Base-by-base conservation (phyloP, 2,888 invertebrate genomes). In the Ectemnius continuus region DNA sequence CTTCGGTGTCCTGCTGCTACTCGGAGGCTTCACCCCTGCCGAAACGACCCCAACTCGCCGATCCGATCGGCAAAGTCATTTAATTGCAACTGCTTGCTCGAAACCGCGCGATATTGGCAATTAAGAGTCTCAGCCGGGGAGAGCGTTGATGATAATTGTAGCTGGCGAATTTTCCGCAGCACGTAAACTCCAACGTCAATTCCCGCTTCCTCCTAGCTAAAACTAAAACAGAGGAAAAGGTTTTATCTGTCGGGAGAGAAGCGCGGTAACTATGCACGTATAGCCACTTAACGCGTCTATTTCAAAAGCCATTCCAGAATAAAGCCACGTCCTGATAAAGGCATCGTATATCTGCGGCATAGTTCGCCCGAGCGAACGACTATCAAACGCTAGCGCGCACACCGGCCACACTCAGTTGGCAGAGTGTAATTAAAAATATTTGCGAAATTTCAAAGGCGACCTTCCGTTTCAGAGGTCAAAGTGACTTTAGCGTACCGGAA, bases 361-460 rank as follows among this genome's bases (percentile, higher is more conserved):
- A 6, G 36, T 36, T 36, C 36, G 36, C 36, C 11, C n/a, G 52
- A 16, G 52, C 52, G 11, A 52, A 14, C 52, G 52, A 52, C 52
- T 16, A n/a, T 52, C 52, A 52, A 16, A 36, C 36, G 36, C 36
- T 0, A 36, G 36, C 4, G 36, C 8, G 8, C 36, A 11, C 36
- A 11, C 8, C 36, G n/a, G n/a, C 36, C 36, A 8, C 36, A 36
- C 4, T 36, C 52, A 4, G n/a, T 14, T 52, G n/a, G 16, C 47
- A n/a, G 61, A 23, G 16, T 57, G 70, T 75, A 75, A 76, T 76
- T 76, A 76, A 76, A 75, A 75, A 76, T 76, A 75, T 61, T 58
- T 67, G 63, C 45, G 57, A 60, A 48, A 16, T 56, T 28, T 4
- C 46, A 26, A 23, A 28, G 20, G 58, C 5, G 62, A 23, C 61